These are phyloP conservation scores for Pelusios castaneus DNA, from an alignment of 2,113 vertebrate genomes.

Conservation along the genomic window DNA sequence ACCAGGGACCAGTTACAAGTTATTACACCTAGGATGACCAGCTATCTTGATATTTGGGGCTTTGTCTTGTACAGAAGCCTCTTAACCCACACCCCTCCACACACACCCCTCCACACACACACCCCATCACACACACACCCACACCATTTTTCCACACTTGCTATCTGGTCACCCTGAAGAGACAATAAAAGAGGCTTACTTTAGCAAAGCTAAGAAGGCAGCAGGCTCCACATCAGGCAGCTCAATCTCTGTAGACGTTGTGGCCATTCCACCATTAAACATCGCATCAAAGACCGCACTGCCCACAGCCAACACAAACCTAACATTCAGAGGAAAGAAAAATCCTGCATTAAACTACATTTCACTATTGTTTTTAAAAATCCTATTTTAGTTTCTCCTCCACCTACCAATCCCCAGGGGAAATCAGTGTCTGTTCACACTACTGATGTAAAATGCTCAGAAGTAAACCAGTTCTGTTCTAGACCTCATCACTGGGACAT, in stretches of 20 bases:
- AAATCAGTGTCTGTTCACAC: not conserved
- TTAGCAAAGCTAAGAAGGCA: constrained; percentile 93
- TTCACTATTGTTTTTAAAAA: not conserved
- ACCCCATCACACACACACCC: no score
- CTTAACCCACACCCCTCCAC: no score
- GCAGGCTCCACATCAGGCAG: constrained; percentile 96
- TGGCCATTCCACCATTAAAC: constrained; percentile 99
- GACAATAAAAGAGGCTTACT: constrained; percentile 79
- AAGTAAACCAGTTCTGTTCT: not conserved
- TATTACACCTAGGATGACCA: not conserved
- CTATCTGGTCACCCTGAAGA: not conserved
- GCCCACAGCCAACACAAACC: constrained; percentile 96
- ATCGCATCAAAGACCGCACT: constrained; percentile 96
- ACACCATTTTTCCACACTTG: no score
- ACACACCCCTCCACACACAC: no score
- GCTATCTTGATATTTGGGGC: no score
- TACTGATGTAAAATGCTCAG: not conserved
- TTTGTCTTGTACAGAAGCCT: no score
- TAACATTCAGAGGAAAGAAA: constrained; percentile 39
- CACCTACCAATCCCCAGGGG: constrained; percentile 32
- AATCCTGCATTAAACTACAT: not conserved
- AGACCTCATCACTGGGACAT: not conserved
- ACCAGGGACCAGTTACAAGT: not conserved
- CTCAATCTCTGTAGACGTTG: constrained; percentile 96
- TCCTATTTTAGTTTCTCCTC: not conserved